A percentile compares a stretch with the other conserved stretches of the same genome.
Conservation (phyloP, 2,113 vertebrate genomes). For the Probosciger aterrimus region DNA sequence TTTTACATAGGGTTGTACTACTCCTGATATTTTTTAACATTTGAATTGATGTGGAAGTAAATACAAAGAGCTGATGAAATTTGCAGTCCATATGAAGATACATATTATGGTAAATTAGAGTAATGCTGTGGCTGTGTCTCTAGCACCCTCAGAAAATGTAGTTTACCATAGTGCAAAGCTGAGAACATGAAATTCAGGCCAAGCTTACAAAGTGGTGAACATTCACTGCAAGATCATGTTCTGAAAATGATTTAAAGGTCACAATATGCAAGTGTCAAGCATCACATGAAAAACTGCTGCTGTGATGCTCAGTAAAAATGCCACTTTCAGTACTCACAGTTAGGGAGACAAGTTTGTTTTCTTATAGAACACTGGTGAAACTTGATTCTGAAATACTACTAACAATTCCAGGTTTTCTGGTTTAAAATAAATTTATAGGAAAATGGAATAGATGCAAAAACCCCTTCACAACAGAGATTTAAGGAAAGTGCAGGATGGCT, state of each 20-base stretch:
- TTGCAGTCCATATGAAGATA: neutral
- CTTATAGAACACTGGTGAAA: neutral
- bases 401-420: neutral
- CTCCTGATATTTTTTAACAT: neutral
- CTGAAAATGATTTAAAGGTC: neutral
- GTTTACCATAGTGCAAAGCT: neutral
- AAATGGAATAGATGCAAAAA: neutral
- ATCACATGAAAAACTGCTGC: neutral
- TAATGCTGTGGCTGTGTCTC: neutral
- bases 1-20: neutral
- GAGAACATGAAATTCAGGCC: neutral
- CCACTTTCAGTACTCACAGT: neutral
- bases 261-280: neutral
- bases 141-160: neutral
- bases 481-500: neutral
- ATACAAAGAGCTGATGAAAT: neutral
- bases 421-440: neutral
- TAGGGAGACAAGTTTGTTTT: neutral
- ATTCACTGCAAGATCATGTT: neutral
- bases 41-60: neutral
- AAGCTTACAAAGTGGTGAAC: neutral
- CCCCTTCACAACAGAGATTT: neutral
- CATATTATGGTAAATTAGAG: neutral
- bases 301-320: neutral
- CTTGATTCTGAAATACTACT: neutral